A percentile compares a stretch with the other conserved stretches of the same genome.
phyloP scores from a whole-genome alignment of 2,797 vertebrate genomes.

The Apodemus agrarius region DNA sequence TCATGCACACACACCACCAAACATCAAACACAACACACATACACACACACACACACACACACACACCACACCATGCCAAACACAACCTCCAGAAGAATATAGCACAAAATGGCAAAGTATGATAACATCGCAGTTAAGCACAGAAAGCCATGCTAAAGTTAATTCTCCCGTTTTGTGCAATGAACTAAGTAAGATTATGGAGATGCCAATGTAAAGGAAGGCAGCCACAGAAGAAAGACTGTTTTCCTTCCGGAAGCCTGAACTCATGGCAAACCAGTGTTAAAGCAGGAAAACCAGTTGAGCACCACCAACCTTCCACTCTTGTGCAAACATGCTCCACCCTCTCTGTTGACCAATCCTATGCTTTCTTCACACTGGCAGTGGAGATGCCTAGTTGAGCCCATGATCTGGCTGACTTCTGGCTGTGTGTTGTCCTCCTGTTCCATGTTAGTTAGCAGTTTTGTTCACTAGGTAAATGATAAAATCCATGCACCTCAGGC shows the following conservation, averaged over 20 bases:
- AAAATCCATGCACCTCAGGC: conserved; percentile 15
- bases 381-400: neutral
- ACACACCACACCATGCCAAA: neutral
- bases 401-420: neutral
- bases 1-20: no score
- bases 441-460: neutral
- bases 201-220: neutral
- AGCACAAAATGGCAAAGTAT: neutral
- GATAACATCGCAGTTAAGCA: neutral
- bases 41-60: neutral
- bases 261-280: neutral
- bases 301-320: neutral
- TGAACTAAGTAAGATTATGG: neutral
- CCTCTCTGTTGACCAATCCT: neutral
- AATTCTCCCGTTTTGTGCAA: neutral
- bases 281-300: neutral
- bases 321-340: neutral
- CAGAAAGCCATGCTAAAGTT: neutral
- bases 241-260: neutral
- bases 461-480: conserved; percentile 60
- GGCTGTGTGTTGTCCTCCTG: neutral
- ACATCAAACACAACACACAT: no score
- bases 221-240: neutral
- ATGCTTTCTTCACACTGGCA: neutral
- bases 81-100: neutral